phyloP scores from a whole-genome alignment of 1,140 invertebrate genomes.

The Drosophila subobscura region DNA sequence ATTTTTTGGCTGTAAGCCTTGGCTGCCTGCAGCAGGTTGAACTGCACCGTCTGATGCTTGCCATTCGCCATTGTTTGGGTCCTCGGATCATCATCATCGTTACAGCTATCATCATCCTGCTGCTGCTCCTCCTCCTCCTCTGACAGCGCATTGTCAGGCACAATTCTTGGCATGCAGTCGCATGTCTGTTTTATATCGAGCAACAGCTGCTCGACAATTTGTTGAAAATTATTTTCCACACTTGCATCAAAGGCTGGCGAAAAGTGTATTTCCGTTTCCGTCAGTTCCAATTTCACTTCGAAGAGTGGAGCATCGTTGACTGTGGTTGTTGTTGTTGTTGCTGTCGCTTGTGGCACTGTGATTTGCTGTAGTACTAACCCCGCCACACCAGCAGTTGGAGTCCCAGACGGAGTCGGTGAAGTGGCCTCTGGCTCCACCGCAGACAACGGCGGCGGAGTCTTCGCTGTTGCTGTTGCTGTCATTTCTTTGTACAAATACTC shows the following conservation, averaged over 20 bases:
- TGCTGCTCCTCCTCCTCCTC: slow-evolving; percentile 52
- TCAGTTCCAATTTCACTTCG: slow-evolving; percentile 82
- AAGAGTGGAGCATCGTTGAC: slow-evolving; percentile 72
- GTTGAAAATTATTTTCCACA: slow-evolving; percentile 83
- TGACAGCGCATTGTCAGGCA: slow-evolving; percentile 75
- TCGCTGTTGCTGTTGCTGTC: slow-evolving; percentile 54
- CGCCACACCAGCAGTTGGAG: slow-evolving; percentile 42
- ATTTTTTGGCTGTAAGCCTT: slow-evolving; percentile 48
- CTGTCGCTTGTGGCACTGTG: slow-evolving; percentile 52
- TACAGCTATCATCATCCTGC: slow-evolving; percentile 12
- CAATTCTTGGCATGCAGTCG: slow-evolving; percentile 82
- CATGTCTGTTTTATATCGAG: slow-evolving; percentile 82
- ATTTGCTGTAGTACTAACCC: slow-evolving; percentile 65
- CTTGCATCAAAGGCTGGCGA: slow-evolving; percentile 78
- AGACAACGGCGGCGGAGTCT: neutral
- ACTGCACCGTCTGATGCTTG: slow-evolving; percentile 40
- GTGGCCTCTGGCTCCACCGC: slow-evolving; percentile 2
- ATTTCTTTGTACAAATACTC: slow-evolving; percentile 83
- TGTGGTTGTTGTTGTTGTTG: slow-evolving; percentile 22
- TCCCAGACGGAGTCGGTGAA: neutral
- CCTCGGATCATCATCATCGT: slow-evolving; percentile 3
- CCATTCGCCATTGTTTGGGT: slow-evolving; percentile 8
- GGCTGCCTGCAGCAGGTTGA: slow-evolving; percentile 29
- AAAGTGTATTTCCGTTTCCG: slow-evolving; percentile 81
- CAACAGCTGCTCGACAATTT: slow-evolving; percentile 83